phyloP scores from a whole-genome alignment of 1,140 invertebrate genomes.

The Thaumatotibia leucotreta region DNA sequence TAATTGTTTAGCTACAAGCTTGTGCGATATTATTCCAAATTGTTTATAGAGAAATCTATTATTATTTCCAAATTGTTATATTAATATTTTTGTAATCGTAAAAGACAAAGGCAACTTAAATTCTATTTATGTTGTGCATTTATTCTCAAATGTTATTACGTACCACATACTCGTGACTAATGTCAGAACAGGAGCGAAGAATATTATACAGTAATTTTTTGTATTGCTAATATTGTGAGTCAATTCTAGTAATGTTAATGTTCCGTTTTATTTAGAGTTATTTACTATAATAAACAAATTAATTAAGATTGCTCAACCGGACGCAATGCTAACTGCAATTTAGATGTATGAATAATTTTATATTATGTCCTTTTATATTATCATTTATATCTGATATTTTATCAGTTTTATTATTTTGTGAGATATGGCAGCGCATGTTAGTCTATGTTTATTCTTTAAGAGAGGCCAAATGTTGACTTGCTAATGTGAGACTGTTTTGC shows the following conservation, averaged over 20 bases:
- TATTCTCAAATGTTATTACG: slow-evolving; percentile 72
- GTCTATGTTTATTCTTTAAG: slow-evolving; percentile 73
- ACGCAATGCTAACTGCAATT: slow-evolving; percentile 68
- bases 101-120: slow-evolving; percentile 71
- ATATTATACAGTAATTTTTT: slow-evolving; percentile 58
- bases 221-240: slow-evolving; percentile 71
- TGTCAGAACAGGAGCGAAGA: slow-evolving; percentile 56
- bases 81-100: slow-evolving; percentile 71
- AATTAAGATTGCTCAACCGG: slow-evolving; percentile 68
- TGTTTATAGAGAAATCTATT: slow-evolving; percentile 67
- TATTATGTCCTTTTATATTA: slow-evolving; percentile 63
- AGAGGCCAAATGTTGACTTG: slow-evolving; percentile 77
- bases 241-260: slow-evolving; percentile 71
- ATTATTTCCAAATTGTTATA: slow-evolving; percentile 75
- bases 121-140: slow-evolving; percentile 75
- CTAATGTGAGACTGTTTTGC: slow-evolving; percentile 77
- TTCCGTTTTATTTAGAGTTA: slow-evolving; percentile 71
- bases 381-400: slow-evolving; percentile 67
- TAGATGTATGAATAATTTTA: slow-evolving; percentile 57
- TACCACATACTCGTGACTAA: slow-evolving; percentile 69
- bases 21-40: slow-evolving; percentile 74
- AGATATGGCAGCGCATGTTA: slow-evolving; percentile 74
- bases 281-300: slow-evolving; percentile 67
- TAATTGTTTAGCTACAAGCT: slow-evolving; percentile 69
- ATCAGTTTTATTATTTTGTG: slow-evolving; percentile 64